Evolutionary conservation across 30 jellyfish, hydroid and myxozoan species (phyloP), one percentile per base, ranked within the genome.

Genomic region (Sanderia malayensis): DNA sequence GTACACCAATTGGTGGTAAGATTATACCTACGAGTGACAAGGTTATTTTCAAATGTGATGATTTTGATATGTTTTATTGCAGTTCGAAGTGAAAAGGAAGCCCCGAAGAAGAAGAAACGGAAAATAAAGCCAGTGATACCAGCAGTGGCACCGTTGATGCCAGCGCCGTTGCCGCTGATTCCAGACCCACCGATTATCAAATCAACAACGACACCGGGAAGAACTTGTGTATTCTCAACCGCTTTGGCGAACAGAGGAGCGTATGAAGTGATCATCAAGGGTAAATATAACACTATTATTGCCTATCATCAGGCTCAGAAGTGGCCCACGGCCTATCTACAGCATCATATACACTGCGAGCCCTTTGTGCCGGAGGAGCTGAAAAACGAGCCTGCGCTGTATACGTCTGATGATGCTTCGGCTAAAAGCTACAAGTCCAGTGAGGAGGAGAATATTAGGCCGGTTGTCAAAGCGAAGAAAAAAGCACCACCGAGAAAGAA

Each of bases 241-340:
- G 98, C 90, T 2, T 73, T 91, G 76, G 98, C 98, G 8, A 91
- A 91, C 74, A 84, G 94, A 21, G 95, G 84, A 24, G 98, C 98
- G 3, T 81, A 74, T 31, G 91, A 79, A 61, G 98, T 94, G n/a
- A 78, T 88, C 41, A 65, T 64, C 73, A 83, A 82, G 66, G 96
- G 98, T n/a, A 63, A 62, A 30, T 91, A 61, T 79, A 76, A 68
- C 46, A 61, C 96, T 3, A 84, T 91, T 44, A 67, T 83, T 46
- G 84, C 79, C 1, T 91, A 71, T 59, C 98, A 91, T 52, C 95
- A 74, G 55, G 88, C 95, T 27, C 97, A 89, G 41, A 76, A 79
- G 31, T 91, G 96, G 96, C 91, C 82, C 57, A 77, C 73, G 26
- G 73, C 96, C 0, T 84, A 91, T 69, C 79, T 91, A 32, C 87